Conservation (phyloP, 2,797 vertebrate genomes). For the Acipenser ruthenus region DNA sequence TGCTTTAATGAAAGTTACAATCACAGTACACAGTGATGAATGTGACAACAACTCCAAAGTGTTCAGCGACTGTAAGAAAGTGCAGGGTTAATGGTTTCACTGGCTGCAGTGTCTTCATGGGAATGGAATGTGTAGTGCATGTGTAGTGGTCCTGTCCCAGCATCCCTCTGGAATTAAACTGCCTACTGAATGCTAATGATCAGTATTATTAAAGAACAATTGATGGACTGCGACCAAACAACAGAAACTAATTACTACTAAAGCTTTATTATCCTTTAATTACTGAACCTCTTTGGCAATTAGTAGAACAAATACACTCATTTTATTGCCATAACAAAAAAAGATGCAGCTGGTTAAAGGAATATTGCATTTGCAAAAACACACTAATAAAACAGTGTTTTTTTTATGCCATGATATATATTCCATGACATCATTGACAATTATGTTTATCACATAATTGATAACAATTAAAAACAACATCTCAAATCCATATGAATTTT, state of each 20-base stretch:
- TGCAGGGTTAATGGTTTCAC: slow-evolving; percentile 45
- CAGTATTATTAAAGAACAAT: slow-evolving; percentile 91
- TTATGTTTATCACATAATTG: too few species aligned
- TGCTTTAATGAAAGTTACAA: slow-evolving; percentile 48
- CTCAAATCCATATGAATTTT: too few species aligned
- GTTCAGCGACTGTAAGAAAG: not conserved
- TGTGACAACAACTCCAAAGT: too few species aligned
- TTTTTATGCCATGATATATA: slow-evolving; percentile 2
- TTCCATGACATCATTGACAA: too few species aligned
- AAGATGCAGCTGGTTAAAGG: slow-evolving; percentile 7
- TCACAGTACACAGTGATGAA: slow-evolving; percentile 39
- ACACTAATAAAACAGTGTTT: slow-evolving; percentile 9
- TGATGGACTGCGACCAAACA: slow-evolving; percentile 82
- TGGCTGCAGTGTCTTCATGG: slow-evolving; percentile 77
- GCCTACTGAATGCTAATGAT: slow-evolving; percentile 79
- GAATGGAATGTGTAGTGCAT: slow-evolving; percentile 94
- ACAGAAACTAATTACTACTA: slow-evolving; percentile 89
- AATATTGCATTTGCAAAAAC: slow-evolving; percentile 15
- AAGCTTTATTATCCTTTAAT: slow-evolving; percentile 85
- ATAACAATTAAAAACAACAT: too few species aligned
- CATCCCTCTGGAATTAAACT: slow-evolving; percentile 63
- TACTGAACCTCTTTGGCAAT: slow-evolving; percentile 68
- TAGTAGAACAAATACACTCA: slow-evolving; percentile 41
- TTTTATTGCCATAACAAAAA: not conserved
- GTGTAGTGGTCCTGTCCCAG: slow-evolving; percentile 70